Evolutionary conservation across 2,113 vertebrate genomes (phyloP).

Genomic region (Nansenia antarctica): DNA sequence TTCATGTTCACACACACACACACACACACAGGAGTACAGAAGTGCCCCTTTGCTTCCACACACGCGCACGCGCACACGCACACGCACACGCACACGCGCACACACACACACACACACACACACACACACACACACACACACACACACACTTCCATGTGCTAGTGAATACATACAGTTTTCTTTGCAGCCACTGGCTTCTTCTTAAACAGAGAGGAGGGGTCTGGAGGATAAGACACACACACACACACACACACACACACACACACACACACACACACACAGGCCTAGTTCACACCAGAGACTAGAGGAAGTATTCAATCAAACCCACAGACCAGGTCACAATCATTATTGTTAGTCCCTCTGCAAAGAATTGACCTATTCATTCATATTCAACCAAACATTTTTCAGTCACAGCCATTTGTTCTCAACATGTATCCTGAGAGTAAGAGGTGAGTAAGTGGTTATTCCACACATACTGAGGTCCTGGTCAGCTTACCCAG

Average conservation of each 20-base stretch:
- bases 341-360: no score
- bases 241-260: no score
- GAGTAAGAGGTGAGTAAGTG: no score
- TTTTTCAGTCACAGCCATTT: no score
- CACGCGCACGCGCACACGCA: constrained; percentile 4
- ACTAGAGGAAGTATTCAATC: no score
- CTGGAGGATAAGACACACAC: constrained; percentile 46
- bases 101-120: neutral
- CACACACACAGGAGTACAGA: neutral
- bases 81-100: neutral
- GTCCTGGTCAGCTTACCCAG: neutral
- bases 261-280: no score
- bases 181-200: constrained; percentile 72
- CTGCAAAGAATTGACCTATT: no score
- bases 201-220: constrained; percentile 67
- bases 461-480: no score
- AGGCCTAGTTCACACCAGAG: no score
- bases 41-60: neutral
- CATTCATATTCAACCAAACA: no score
- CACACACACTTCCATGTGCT: neutral
- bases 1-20: neutral
- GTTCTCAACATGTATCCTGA: no score
- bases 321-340: no score
- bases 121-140: neutral
- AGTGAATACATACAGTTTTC: constrained; percentile 58